phyloP scores from a whole-genome alignment of 2,113 vertebrate genomes.

The Dipodomys stephensi region DNA sequence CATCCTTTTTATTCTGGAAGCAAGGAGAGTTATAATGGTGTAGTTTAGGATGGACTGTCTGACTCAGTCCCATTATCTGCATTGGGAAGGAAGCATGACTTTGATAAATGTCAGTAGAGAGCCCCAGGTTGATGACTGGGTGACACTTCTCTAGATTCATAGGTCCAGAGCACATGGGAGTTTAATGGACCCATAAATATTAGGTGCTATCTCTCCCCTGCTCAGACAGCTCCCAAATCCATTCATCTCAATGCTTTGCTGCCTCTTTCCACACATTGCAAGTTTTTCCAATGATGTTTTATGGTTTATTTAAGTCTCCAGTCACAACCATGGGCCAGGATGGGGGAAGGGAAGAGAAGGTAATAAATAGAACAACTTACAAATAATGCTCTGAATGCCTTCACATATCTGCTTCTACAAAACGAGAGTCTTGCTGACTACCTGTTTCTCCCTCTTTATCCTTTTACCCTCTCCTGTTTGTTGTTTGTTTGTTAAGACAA shows the following conservation, averaged over 20 bases:
- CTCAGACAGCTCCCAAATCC: slow-evolving; percentile 64
- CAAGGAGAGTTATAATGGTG: neutral
- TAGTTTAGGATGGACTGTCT: neutral
- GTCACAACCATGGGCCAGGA: neutral
- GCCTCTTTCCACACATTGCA: slow-evolving; percentile 39
- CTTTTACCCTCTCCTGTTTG: no score
- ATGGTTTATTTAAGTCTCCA: slow-evolving; percentile 36
- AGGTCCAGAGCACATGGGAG: slow-evolving; percentile 31
- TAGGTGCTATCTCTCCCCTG: slow-evolving; percentile 57
- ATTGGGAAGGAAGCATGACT: slow-evolving; percentile 56
- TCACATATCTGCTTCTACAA: neutral
- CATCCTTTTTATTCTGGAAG: neutral
- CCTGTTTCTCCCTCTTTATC: no score
- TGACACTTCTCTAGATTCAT: slow-evolving; percentile 70
- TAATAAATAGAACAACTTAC: neutral
- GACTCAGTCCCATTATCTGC: slow-evolving; percentile 31
- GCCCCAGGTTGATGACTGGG: slow-evolving; percentile 48
- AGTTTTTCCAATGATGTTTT: slow-evolving; percentile 47
- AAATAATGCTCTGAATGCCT: neutral
- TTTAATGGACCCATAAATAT: slow-evolving; percentile 80
- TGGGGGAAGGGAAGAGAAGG: neutral
- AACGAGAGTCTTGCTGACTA: neutral
- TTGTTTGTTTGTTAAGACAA: no score
- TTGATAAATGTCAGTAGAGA: slow-evolving; percentile 42
- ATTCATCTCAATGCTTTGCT: slow-evolving; percentile 73